Evolutionary conservation across 2,888 invertebrate genomes (phyloP), one percentile per base, ranked within the genome.

Genomic region (Campoplex capitator): DNA sequence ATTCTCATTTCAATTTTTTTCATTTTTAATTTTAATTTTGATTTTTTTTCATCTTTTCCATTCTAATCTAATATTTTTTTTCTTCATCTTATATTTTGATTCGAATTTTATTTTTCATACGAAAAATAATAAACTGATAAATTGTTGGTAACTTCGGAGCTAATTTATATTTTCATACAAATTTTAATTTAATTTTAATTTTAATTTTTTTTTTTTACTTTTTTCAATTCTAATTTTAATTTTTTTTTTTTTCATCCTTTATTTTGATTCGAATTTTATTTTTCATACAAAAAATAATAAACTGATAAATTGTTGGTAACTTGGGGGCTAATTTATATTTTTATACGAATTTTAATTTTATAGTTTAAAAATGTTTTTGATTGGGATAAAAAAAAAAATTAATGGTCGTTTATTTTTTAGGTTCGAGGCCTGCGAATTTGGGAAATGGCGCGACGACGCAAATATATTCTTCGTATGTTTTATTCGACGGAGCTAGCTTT

Each of bases 341-440:
- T 23, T 23, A 23, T 23, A 23, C 38, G 6, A 38, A 38, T 38
- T 4, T 38, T 3, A 38, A 6, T 38, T 23, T 23, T 23, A 23
- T 23, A 23, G 4, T 38, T 38, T 38, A 11, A 45, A 45, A 42
- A 42, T 16, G 28, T 48, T 51, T 28, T 71, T 48, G 42, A 42
- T 42, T 42, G 0, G 42, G 9, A 18, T 48, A 51, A 4, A 3
- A 48, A 48, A 48, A 48, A 48, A 16, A 1, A 48, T 32, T 32
- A 13, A 38, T 23, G 0, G 42, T 54, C 42, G 45, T n/a, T 23
- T 23, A 0, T 23, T 23, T 23, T 23, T 23, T 23, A 0, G 23
- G 23, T 23, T 23, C 18, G 48, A 28, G 58, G 58, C 62, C 62
- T 75, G 68, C 74, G 58, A 84, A 67, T 84, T 79, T 79, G 6